Conservation (phyloP, 2,888 invertebrate species). For the Tetramorium bicarinatum region DNA sequence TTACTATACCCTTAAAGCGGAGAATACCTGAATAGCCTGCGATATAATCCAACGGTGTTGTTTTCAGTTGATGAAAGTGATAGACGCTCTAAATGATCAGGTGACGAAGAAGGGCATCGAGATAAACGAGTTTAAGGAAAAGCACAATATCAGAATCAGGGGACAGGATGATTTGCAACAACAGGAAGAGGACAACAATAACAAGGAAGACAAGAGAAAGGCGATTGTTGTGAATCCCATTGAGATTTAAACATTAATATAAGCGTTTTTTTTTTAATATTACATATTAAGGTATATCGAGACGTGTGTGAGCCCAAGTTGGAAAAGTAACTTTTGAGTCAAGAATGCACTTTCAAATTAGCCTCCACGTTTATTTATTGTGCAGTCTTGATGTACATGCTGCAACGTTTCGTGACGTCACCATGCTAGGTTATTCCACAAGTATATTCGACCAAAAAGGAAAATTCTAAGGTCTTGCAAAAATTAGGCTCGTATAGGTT, state of each 20-base stretch:
- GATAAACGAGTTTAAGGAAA: constrained; percentile 96
- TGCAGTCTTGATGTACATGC: constrained; percentile 46
- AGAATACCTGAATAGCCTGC: background rate
- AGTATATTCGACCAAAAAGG: background rate
- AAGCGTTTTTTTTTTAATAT: constrained; percentile 49
- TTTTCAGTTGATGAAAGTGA: constrained; percentile 92
- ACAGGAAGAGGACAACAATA: constrained; percentile 77
- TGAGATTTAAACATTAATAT: constrained; percentile 72
- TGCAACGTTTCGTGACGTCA: background rate
- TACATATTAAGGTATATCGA: constrained; percentile 58
- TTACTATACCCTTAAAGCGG: background rate
- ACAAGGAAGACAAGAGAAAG: constrained; percentile 82
- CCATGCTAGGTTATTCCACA: background rate
- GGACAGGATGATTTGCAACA: constrained; percentile 88
- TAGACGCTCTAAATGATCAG: constrained; percentile 93
- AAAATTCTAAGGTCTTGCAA: background rate
- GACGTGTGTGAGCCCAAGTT: background rate
- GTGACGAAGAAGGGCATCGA: constrained; percentile 95
- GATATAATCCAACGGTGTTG: constrained; percentile 1
- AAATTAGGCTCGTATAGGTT: constrained; percentile 9
- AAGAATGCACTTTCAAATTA: constrained; percentile 46
- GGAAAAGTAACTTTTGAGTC: constrained; percentile 25
- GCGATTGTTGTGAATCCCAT: constrained; percentile 82
- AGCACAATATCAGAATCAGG: constrained; percentile 95
- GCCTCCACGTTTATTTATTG: constrained; percentile 60